Evolutionary conservation across 2,113 vertebrate genomes (phyloP), one percentile per base, ranked within the genome.

Genomic region (Epinephelus moara): DNA sequence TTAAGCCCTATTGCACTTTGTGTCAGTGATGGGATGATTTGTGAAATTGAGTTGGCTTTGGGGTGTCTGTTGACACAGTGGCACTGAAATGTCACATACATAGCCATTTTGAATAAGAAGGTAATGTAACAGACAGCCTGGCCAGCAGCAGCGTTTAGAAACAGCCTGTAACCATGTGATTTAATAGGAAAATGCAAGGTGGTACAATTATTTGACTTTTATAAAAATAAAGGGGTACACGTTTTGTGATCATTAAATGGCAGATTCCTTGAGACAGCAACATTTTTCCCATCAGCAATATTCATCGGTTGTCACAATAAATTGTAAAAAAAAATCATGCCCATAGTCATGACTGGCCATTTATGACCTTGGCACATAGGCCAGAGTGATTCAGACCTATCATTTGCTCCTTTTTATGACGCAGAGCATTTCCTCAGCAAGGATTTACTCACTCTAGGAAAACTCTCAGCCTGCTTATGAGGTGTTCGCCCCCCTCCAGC

Each of bases 381-480:
- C 70, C 21, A 45, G 25, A 60, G 68, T 45, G 25, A 72, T 68
- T 77, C 72, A 76, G 47, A 40, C 37, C 33, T 68, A 56, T 84
- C 47, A 60, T 82, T 85, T 82, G 40, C 18, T 64, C 13, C n/a
- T 8, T 57, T 84, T 85, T 61, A 67, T 81, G 53, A 78, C 21
- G 12, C 62, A 47, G 13, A 49, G 53, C 81, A 30, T 83, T 88
- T 71, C 60, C 57, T 77, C 49, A 40, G 45, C 77, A 60, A 72
- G 53, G 66, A 74, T 83, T 88, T 77, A 82, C 62, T 57, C 47
- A 63, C 27, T 61, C 13, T 59, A 47, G 64, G 66, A 85, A 90
- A 84, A 57, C 67, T 83, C 75, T 64, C 53, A 25, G 61, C 17
- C 59, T 52, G 68, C 75, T 82, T 70, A 85, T 70, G 82, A 89